These are phyloP conservation scores for Gymnosoma rotundatum DNA, from an alignment of 2,888 invertebrate genomes.

Conservation along the genomic window DNA sequence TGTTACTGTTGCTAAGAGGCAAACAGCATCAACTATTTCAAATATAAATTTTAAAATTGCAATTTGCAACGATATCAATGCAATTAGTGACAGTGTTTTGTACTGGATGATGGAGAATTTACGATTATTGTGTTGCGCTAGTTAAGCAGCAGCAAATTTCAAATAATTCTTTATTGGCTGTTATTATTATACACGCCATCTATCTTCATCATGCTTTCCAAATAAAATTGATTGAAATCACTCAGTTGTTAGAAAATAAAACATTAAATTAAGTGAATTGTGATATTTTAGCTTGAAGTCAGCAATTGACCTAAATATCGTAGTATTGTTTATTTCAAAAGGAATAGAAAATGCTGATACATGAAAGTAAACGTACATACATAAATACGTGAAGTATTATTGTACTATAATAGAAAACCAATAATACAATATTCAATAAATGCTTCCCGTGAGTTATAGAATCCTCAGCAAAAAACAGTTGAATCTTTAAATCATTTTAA, in stretches of 20 bases:
- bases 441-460: too few species aligned
- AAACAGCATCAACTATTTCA: constrained; percentile 21
- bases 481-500: too few species aligned
- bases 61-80: constrained; percentile 30
- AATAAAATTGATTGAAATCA: constrained; percentile 38
- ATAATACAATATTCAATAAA: too few species aligned
- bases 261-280: constrained; percentile 12
- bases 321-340: too few species aligned
- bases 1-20: constrained; percentile 42
- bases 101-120: neutral
- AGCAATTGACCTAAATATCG: neutral
- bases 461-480: too few species aligned
- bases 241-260: constrained; percentile 24
- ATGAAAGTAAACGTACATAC: too few species aligned
- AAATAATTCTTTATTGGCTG: constrained; percentile 42
- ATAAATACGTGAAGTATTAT: too few species aligned
- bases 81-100: constrained; percentile 48
- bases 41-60: constrained; percentile 8
- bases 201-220: constrained; percentile 24
- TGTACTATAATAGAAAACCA: too few species aligned
- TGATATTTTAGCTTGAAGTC: constrained; percentile 33
- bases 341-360: too few species aligned
- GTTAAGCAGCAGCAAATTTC: constrained; percentile 32
- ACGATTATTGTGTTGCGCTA: constrained; percentile 18
- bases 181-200: constrained; percentile 15